Evolutionary conservation across 2,888 invertebrate species (phyloP), one percentile per base, ranked within the genome.

Genomic region (Lottia scabra): DNA sequence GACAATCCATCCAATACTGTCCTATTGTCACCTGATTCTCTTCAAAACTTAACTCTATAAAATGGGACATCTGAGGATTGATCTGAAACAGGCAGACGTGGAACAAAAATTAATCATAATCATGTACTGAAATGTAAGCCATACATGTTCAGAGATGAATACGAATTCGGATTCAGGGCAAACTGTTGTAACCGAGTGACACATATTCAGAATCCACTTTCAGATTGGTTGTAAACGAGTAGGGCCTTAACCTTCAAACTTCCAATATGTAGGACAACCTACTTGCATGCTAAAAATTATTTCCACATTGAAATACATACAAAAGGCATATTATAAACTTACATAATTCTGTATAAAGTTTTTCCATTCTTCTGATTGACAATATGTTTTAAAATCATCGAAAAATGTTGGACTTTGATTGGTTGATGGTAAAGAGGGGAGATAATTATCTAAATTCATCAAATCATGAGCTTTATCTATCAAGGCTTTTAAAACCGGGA

Each of bases 401-500:
- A 92, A 92, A 87, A 93, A 92, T 0, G 91, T 90, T 0, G 92
- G 92, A 1, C 92, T 92, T 16, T 91, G 89, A 13, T 91, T 89
- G 1, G 91, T 91, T 6, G 90, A 88, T 0, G 92, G 92, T 64
- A 93, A 81, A 67, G 83, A 82, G 2, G 89, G 87, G 65, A 89
- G 79, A 43, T 85, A 83, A 13, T 81, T 74, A 27, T 83, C 81
- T 67, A 89, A 83, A 69, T 84, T 83, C 69, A 90, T 80, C 1
- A 89, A 78, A 71, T 87, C 84, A 30, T 85, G 84, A 12, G 89
- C 84, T 84, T 92, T 92, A 75, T 92, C 92, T 63, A 93, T 86
- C 56, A 93, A 84, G 0, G 92, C 92, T 84, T 92, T 92, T 90
- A 93, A 90, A 16, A 93, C 92, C 0, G 93, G 93, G 86, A 93